Percentiles rank a stretch among this genome's conserved stretches.
These are phyloP conservation scores for Dendrolimus kikuchii DNA, from an alignment of 1,140 invertebrate genomes.

Conservation along the genomic window DNA sequence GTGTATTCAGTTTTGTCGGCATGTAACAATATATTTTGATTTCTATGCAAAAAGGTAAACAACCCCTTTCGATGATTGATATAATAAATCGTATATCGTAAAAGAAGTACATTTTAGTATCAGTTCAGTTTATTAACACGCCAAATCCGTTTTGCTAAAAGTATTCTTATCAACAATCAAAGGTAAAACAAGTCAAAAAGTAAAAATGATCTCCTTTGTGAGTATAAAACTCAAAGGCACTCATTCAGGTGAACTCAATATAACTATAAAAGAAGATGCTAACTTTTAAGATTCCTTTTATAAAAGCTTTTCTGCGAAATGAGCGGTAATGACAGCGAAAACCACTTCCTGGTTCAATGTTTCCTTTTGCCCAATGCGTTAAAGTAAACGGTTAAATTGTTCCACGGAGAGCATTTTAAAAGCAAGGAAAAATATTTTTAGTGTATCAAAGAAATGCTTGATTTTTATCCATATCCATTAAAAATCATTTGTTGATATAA, in stretches of 20 bases:
- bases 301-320: slow-evolving; percentile 50
- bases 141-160: too few species aligned
- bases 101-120: too few species aligned
- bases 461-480: not conserved
- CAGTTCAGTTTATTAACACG: too few species aligned
- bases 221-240: slow-evolving; percentile 14
- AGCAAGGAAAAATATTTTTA: slow-evolving; percentile 4
- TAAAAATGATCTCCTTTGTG: too few species aligned
- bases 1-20: too few species aligned
- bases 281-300: slow-evolving; percentile 26
- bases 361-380: slow-evolving; percentile 34
- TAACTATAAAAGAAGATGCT: slow-evolving; percentile 43
- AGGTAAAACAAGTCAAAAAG: too few species aligned
- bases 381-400: slow-evolving; percentile 23
- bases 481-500: too few species aligned
- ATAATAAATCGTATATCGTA: too few species aligned
- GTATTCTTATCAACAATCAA: too few species aligned
- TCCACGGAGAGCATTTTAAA: slow-evolving; percentile 18
- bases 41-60: too few species aligned
- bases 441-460: not conserved
- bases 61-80: too few species aligned
- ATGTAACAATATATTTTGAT: too few species aligned
- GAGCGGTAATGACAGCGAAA: slow-evolving; percentile 50
- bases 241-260: slow-evolving; percentile 32
- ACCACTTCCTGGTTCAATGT: slow-evolving; percentile 33